Evolutionary conservation across 2,797 vertebrate genomes (phyloP), one percentile per base, ranked within the genome.

Genomic region (Sternarchorhynchus goeldii): DNA sequence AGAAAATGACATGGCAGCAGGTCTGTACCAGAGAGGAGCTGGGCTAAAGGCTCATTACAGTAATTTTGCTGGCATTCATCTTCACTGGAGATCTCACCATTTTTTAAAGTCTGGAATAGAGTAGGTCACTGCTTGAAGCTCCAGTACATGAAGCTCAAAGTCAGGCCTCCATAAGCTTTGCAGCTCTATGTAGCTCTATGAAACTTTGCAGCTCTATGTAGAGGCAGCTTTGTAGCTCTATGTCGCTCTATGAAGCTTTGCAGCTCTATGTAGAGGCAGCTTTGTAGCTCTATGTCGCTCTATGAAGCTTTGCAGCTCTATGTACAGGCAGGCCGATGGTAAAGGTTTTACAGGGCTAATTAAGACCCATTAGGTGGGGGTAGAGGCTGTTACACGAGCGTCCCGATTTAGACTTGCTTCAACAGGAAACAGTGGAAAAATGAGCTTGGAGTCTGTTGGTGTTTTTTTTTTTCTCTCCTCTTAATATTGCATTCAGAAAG

Each of bases 291-390:
- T 25, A 25, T 25, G 25, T 25, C 0, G 25, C 25, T 25, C 25
- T 25, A 25, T 25, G 25, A 85, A 84, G 85, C 85, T 88, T 71
- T 78, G 65, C 79, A 84, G 85, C 82, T 88, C 83, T 90, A 86
- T 88, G 84, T 82, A 81, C 87, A 90, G 86, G 86, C 86, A 88
- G 87, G 85, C 69, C 85, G 88, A 90, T 90, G 90, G 84, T 89
- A 90, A 92, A 91, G 65, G 62, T 83, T 90, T 91, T 90, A 91
- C 89, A 88, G 85, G 82, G 73, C 34, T 86, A 86, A 88, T 88
- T 87, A 91, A 88, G 84, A 78, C 76, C 85, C 85, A 87, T 87
- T 86, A 88, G 76, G 81, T 86, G 68, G 68, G 65, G 36, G 69
- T 60, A 57, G 67, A 62, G 25, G 55, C 64, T 74, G 82, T 68